These are phyloP conservation scores for Argyrosomus japonicus DNA, from an alignment of 2,113 vertebrate genomes.

Conservation along the genomic window DNA sequence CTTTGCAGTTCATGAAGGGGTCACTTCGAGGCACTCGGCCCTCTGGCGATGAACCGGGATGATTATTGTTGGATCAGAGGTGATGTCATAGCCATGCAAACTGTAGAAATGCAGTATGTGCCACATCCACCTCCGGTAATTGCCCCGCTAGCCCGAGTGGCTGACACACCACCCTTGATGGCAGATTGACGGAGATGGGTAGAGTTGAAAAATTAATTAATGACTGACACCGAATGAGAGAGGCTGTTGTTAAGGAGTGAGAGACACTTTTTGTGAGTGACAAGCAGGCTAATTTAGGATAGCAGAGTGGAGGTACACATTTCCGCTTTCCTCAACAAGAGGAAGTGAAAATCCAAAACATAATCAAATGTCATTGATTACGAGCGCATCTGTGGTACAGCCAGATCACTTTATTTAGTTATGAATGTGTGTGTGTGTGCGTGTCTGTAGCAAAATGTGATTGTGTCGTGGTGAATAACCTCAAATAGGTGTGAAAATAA, in stretches of 20 bases:
- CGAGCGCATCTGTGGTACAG: not conserved
- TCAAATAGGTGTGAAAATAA: slow-evolving; percentile 42
- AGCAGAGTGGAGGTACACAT: slow-evolving; percentile 23
- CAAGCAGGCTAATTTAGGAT: slow-evolving; percentile 37
- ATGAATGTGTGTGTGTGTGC: not conserved
- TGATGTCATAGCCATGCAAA: not conserved
- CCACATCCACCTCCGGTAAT: not conserved
- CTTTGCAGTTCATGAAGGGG: slow-evolving; percentile 52
- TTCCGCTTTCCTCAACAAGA: slow-evolving; percentile 5
- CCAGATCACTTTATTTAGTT: slow-evolving; percentile 1
- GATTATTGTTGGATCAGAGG: not conserved
- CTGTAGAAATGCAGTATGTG: not conserved
- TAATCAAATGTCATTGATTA: not conserved
- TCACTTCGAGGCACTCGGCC: slow-evolving; percentile 9
- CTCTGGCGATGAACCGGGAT: slow-evolving; percentile 7
- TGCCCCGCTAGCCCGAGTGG: not conserved
- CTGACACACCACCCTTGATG: not conserved
- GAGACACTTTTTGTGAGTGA: slow-evolving; percentile 32
- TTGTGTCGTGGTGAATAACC: slow-evolving; percentile 1
- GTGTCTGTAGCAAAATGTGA: not conserved
- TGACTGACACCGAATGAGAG: slow-evolving; percentile 28
- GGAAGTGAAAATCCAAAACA: slow-evolving; percentile 32
- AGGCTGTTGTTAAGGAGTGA: slow-evolving; percentile 16
- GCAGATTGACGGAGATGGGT: slow-evolving; percentile 11
- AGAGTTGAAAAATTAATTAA: slow-evolving; percentile 10